Percentiles rank a stretch among this genome's conserved stretches.
Evolutionary conservation across 2,888 invertebrate species (phyloP).

Genomic region (Synanthedon tipuliformis): DNA sequence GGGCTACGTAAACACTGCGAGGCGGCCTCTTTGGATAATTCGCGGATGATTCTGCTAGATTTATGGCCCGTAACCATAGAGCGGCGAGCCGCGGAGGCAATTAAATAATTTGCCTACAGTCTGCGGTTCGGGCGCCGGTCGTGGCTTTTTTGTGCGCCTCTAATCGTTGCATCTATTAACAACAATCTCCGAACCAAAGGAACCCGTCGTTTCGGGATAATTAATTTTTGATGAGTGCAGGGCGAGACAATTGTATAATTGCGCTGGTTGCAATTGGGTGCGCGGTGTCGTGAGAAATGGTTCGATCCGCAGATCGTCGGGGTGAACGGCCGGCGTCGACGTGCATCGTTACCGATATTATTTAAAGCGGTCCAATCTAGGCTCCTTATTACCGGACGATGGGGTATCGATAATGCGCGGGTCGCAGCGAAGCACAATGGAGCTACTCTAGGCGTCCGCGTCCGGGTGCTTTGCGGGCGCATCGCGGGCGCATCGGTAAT

Average conservation of each 20-base stretch:
- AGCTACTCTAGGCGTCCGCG: neutral
- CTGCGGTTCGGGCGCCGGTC: conserved; percentile 7
- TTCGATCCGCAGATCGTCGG: neutral
- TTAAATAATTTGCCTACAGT: conserved; percentile 64
- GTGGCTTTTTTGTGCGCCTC: neutral
- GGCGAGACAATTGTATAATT: conserved; percentile 47
- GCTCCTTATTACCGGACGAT: conserved; percentile 30
- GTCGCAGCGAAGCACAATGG: conserved; percentile 2
- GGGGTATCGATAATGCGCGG: conserved; percentile 17
- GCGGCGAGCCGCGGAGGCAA: conserved; percentile 35
- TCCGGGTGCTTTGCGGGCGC: neutral
- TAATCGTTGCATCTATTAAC: conserved; percentile 4
- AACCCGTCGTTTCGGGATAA: conserved; percentile 4
- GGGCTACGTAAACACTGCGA: conserved; percentile 6
- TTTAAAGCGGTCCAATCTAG: conserved; percentile 31
- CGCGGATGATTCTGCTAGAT: conserved; percentile 53
- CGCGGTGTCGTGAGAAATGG: conserved; percentile 3
- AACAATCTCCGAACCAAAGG: conserved; percentile 2
- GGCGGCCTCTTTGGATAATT: conserved; percentile 63
- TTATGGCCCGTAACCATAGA: conserved; percentile 61
- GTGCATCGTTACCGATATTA: conserved; percentile 22
- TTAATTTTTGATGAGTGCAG: neutral
- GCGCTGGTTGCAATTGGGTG: conserved; percentile 33
- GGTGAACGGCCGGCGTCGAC: conserved; percentile 9
- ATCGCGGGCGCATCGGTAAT: conserved; percentile 19